Conservation (phyloP, 2,113 vertebrate genomes). For the Hippocampus barbouri region DNA sequence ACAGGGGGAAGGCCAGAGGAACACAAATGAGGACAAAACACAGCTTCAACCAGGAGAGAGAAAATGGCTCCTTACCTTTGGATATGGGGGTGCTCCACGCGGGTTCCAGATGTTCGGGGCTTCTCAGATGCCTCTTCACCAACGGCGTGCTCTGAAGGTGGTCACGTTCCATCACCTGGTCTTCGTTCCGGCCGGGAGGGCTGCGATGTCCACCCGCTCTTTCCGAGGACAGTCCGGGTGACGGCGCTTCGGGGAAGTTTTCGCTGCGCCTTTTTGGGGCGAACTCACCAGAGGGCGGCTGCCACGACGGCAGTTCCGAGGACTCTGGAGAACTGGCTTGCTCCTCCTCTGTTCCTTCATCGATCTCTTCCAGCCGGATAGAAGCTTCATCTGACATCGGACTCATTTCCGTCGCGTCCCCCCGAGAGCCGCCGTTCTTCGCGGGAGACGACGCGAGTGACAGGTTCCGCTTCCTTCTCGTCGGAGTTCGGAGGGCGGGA, state of each 20-base stretch:
- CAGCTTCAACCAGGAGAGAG: neutral
- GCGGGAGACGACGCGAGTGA: slow-evolving; percentile 55
- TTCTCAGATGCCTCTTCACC: slow-evolving; percentile 60
- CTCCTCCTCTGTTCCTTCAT: slow-evolving; percentile 48
- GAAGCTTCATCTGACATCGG: slow-evolving; percentile 38
- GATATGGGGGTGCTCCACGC: slow-evolving; percentile 77
- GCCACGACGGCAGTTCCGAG: slow-evolving; percentile 82
- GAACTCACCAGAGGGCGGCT: slow-evolving; percentile 60
- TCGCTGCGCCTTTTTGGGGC: slow-evolving; percentile 30
- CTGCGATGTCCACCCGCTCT: slow-evolving; percentile 22
- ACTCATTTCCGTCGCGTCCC: slow-evolving; percentile 51
- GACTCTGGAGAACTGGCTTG: slow-evolving; percentile 77
- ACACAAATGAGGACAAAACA: neutral
- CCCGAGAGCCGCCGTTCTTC: slow-evolving; percentile 35
- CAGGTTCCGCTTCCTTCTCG: slow-evolving; percentile 57
- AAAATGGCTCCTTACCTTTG: slow-evolving; percentile 69
- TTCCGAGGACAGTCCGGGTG: slow-evolving; percentile 39
- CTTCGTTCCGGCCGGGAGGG: slow-evolving; percentile 55
- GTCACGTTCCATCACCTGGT: slow-evolving; percentile 54
- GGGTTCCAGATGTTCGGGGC: slow-evolving; percentile 63
- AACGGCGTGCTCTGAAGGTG: slow-evolving; percentile 83
- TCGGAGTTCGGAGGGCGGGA: slow-evolving; percentile 49
- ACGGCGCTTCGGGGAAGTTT: slow-evolving; percentile 33
- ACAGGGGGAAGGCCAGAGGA: slow-evolving; percentile 14
- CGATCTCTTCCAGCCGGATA: slow-evolving; percentile 45